Evolutionary conservation across 1,140 invertebrate genomes (phyloP).

Genomic region (Coelopa frigida): DNA sequence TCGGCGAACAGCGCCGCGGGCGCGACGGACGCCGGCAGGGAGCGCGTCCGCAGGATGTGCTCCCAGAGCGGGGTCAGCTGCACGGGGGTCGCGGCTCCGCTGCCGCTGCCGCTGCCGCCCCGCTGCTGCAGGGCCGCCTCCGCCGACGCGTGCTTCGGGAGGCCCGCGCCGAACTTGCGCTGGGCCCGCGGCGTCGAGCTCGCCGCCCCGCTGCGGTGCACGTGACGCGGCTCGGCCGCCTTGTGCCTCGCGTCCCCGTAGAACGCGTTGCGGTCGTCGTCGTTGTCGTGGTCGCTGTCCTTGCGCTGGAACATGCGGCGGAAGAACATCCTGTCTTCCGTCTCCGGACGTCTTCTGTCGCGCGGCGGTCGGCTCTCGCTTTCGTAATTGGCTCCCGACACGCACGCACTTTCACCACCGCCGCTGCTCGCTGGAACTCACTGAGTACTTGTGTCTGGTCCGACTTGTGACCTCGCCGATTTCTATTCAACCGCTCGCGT

Average conservation of each 20-base stretch:
- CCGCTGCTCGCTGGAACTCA: no score
- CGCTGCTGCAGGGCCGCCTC: background rate
- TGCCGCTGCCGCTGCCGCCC: conserved; percentile 1
- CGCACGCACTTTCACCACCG: conserved; percentile 20
- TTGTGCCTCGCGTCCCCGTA: background rate
- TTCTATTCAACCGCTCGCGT: conserved; percentile 5
- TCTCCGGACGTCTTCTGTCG: background rate
- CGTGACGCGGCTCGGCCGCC: background rate
- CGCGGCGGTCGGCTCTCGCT: background rate
- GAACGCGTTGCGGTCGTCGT: background rate
- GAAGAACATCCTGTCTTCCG: conserved; percentile 27
- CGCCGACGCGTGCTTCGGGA: background rate
- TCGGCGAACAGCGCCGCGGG: conserved; percentile 57
- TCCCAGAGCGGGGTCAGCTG: conserved; percentile 70
- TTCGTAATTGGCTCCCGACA: conserved; percentile 26
- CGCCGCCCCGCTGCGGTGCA: no score
- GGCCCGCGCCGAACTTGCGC: no score
- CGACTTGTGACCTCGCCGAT: background rate
- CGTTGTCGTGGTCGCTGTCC: conserved; percentile 9
- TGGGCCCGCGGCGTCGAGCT: no score
- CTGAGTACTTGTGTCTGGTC: no score
- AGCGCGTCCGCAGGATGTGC: conserved; percentile 56
- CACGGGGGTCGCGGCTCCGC: conserved; percentile 22
- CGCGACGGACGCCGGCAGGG: conserved; percentile 56
- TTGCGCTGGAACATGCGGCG: conserved; percentile 34